Conservation (phyloP, 2,113 vertebrate genomes). For the Campylorhamphus procurvoides region DNA sequence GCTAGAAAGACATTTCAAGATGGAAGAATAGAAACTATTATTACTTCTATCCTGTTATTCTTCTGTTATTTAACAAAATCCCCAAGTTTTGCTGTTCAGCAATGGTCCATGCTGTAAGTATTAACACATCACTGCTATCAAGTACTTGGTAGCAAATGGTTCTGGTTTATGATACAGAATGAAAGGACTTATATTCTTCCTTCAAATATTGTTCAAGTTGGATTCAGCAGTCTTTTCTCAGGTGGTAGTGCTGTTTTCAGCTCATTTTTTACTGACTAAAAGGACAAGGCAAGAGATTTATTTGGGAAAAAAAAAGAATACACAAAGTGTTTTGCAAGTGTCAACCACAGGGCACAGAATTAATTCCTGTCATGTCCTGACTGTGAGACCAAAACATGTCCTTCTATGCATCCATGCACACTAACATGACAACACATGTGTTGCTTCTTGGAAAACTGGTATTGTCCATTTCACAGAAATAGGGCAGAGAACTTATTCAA, state of each 20-base stretch:
- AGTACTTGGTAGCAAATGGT: neutral
- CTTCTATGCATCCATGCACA: neutral
- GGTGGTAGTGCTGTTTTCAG: neutral
- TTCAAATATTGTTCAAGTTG: neutral
- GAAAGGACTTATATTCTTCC: neutral
- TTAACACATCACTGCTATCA: neutral
- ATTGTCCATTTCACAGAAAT: neutral
- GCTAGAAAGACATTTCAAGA: neutral
- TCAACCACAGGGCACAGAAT: neutral
- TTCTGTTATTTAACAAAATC: rapidly evolving
- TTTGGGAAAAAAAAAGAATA: neutral
- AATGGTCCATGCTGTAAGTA: neutral
- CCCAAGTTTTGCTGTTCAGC: neutral
- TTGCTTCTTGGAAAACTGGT: neutral
- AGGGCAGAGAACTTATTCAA: neutral
- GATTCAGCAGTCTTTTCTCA: neutral
- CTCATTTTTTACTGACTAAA: neutral
- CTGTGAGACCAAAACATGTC: neutral
- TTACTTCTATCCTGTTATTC: neutral
- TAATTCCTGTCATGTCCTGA: neutral
- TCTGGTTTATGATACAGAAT: neutral
- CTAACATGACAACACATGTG: neutral
- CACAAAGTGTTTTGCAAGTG: neutral
- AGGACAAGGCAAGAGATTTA: neutral
- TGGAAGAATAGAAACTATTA: neutral